A percentile compares a stretch with the other conserved stretches of the same genome.
Conservation (phyloP, 2,113 vertebrate genomes). For the Sinocyclocheilus anophthalmus region DNA sequence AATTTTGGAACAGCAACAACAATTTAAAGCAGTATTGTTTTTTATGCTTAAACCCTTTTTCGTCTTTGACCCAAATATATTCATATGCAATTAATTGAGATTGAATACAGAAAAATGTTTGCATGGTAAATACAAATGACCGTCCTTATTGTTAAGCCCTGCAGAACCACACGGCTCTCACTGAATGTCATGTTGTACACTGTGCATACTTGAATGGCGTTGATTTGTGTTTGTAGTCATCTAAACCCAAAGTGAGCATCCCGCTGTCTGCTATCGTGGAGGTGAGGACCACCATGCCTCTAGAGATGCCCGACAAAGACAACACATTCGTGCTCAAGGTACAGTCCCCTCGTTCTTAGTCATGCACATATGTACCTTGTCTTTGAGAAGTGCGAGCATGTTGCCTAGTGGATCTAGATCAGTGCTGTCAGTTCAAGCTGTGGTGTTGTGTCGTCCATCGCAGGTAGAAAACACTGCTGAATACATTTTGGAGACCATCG, state of each 20-base stretch:
- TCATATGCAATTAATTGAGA: no score
- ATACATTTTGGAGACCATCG: constrained; percentile 97
- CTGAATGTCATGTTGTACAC: no score
- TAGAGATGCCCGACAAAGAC: constrained; percentile 99
- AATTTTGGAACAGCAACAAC: no score
- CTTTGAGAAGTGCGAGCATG: background rate
- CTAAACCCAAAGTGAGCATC: constrained; percentile 93
- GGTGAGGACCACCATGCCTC: constrained; percentile 96
- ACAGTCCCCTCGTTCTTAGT: constrained; percentile 14
- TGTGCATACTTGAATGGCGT: background rate
- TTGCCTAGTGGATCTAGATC: background rate
- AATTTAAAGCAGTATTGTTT: no score
- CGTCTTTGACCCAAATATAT: no score
- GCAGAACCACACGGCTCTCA: no score
- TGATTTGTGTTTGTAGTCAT: constrained; percentile 77
- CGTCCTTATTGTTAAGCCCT: no score
- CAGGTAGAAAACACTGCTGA: constrained; percentile 92
- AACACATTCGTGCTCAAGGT: constrained; percentile 99
- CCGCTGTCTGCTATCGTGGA: constrained; percentile 92
- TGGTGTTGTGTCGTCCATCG: background rate
- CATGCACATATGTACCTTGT: no score
- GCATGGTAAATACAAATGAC: no score
- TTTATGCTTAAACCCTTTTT: no score
- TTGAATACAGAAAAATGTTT: no score
- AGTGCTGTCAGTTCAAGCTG: background rate